Evolutionary conservation across 2,888 invertebrate species (phyloP).

Genomic region (Lithophane leautieri): DNA sequence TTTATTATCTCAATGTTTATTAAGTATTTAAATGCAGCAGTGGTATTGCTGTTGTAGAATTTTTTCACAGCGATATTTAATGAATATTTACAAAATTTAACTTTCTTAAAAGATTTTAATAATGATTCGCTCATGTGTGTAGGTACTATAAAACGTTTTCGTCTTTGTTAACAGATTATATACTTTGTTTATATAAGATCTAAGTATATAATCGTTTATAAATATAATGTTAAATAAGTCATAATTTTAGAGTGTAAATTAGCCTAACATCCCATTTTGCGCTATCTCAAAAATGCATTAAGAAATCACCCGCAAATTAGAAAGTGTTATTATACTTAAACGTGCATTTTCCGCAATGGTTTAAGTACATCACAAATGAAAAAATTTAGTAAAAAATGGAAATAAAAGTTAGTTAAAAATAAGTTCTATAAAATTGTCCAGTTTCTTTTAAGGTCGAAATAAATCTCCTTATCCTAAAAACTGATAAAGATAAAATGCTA

Average conservation of each 20-base stretch:
- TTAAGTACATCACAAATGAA: background rate
- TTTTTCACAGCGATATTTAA: conserved; percentile 58
- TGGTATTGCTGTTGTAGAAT: conserved; percentile 46
- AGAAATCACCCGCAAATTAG: conserved; percentile 20
- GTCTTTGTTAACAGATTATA: conserved; percentile 49
- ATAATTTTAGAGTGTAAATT: conserved; percentile 56
- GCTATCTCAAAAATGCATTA: conserved; percentile 40
- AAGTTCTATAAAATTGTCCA: background rate
- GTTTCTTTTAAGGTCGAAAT: conserved; percentile 22
- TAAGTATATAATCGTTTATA: conserved; percentile 52
- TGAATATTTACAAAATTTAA: conserved; percentile 42
- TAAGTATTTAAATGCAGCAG: conserved; percentile 36
- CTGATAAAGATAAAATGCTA: conserved; percentile 28
- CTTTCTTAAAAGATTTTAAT: conserved; percentile 35
- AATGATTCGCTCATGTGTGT: conserved; percentile 42
- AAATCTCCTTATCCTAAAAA: conserved; percentile 12
- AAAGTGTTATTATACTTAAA: conserved; percentile 39
- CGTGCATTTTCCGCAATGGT: conserved; percentile 33
- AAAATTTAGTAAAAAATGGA: background rate
- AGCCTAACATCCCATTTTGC: conserved; percentile 22
- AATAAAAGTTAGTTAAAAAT: conserved; percentile 2
- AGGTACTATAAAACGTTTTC: conserved; percentile 26
- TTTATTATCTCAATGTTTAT: conserved; percentile 22
- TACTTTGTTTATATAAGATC: conserved; percentile 56
- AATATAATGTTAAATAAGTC: conserved; percentile 47